Evolutionary conservation across 2,797 vertebrate genomes (phyloP).

Genomic region (Molossus alvarezi): DNA sequence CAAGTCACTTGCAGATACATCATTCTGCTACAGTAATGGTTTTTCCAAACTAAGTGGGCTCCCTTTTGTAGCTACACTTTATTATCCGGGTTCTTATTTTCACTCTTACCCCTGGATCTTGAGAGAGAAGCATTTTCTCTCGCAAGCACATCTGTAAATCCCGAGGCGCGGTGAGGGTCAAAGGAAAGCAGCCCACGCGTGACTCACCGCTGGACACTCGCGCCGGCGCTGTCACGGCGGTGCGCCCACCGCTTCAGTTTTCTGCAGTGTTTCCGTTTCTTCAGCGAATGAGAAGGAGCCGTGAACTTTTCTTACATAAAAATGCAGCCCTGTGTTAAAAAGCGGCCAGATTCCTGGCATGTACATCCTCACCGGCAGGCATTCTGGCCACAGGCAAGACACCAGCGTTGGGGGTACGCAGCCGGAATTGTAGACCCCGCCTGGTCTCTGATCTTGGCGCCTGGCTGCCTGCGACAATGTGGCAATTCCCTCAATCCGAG

Average conservation of each 20-base stretch:
- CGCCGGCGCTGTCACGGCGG: neutral
- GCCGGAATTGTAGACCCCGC: neutral
- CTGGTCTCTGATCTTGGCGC: neutral
- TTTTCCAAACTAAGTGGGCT: slow-evolving; percentile 90
- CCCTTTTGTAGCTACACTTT: slow-evolving; percentile 87
- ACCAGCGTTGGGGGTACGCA: neutral
- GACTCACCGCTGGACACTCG: slow-evolving; percentile 65
- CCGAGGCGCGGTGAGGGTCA: slow-evolving; percentile 56
- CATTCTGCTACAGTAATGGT: slow-evolving; percentile 90
- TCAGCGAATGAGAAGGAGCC: slow-evolving; percentile 48
- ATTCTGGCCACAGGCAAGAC: neutral
- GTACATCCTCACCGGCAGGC: neutral
- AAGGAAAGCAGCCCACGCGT: slow-evolving; percentile 49
- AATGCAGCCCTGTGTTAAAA: neutral
- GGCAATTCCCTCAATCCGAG: neutral
- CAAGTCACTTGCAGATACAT: slow-evolving; percentile 90
- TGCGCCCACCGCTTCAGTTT: neutral
- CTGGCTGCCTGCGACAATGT: too few species aligned
- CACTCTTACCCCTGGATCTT: slow-evolving; percentile 75
- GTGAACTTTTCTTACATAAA: neutral
- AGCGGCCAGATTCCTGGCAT: neutral
- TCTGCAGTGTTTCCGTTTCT: neutral
- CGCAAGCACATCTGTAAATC: slow-evolving; percentile 79
- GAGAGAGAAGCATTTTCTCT: slow-evolving; percentile 68
- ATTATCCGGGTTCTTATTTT: slow-evolving; percentile 88